Base-by-base conservation (phyloP, 2,888 invertebrate species). In the Ophion obscuratus region DNA sequence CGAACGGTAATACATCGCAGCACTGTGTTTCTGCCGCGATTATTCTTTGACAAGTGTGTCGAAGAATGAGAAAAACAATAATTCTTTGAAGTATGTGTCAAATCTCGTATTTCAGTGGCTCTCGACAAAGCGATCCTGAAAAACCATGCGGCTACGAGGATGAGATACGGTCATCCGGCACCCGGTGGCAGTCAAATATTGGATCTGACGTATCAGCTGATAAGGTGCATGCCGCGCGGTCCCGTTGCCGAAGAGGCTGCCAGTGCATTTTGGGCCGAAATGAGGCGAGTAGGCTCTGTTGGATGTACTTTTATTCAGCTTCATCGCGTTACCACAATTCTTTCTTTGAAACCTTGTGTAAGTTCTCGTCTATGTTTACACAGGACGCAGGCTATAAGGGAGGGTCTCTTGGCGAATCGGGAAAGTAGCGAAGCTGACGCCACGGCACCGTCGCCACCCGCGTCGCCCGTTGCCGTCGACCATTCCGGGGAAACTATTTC, bases 1-100 rank as follows among this genome's bases (percentile, higher is more conserved):
- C 92, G 81, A 91, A 90, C 86, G 91, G 93, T 93, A 88, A 88
- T 31, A 24, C 11, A 11, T 17, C 2, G 9, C 31, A 40, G 11
- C n/a, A 47, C 61, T 59, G 36, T 3, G 67, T 0, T 31, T 6
- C 11, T 40, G 14, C n/a, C 40, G 17, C 20, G 2, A 40, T 10
- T 17, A 57, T 44, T 64, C 36, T n/a, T 66, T 67, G 2, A 2
- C 20, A 24, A 24, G 24, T 24, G 24, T 24, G 24, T 24, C 24
- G 2, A 24, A 24, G 24, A 24, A 1, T 24, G 2, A 24, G 24
- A 24, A 24, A 24, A 24, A 24, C 1, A 2, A 24, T 24, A 24
- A 24, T 24, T 24, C 24, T 24, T 24, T 24, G 24, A 24, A 24
- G 24, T 24, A 24, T 1, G 24, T 11, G 31, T 9, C 57, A 31